Conservation (phyloP, 2,888 invertebrate genomes). For the Torymus auratus region DNA sequence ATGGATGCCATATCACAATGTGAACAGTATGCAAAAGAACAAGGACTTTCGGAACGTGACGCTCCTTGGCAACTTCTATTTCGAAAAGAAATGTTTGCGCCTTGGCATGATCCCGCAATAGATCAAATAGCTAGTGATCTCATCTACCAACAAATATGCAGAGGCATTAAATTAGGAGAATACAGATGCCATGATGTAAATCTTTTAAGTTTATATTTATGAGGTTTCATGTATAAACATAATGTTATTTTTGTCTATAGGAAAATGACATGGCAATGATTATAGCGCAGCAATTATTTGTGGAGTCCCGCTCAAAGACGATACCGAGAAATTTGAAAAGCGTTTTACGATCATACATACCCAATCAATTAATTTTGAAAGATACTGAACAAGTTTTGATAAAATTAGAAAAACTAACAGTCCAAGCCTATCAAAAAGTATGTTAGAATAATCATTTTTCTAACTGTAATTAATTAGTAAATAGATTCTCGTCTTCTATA, state of each 20-base stretch:
- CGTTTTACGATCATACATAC: conserved; percentile 88
- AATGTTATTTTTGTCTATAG: conserved; percentile 62
- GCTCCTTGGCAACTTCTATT: conserved; percentile 93
- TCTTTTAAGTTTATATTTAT: conserved; percentile 4
- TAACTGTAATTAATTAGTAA: no score
- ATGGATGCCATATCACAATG: conserved; percentile 98
- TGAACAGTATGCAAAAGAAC: conserved; percentile 95
- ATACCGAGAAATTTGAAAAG: conserved; percentile 84
- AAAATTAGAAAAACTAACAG: conserved; percentile 86
- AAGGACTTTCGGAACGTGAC: conserved; percentile 88
- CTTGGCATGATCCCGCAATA: conserved; percentile 92
- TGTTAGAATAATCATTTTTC: background rate
- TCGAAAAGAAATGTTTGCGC: conserved; percentile 92
- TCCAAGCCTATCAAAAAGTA: conserved; percentile 83
- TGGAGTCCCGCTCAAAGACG: conserved; percentile 86
- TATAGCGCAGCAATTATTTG: conserved; percentile 93
- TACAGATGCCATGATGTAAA: conserved; percentile 85
- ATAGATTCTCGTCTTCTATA: no score
- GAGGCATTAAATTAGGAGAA: conserved; percentile 94
- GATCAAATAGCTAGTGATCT: conserved; percentile 91
- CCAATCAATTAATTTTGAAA: conserved; percentile 84
- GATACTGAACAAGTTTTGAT: conserved; percentile 79
- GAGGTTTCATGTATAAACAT: background rate
- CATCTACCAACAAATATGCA: conserved; percentile 91
- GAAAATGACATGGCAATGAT: conserved; percentile 93